A percentile compares a stretch with the other conserved stretches of the same genome.
Conservation (phyloP, 1,140 invertebrate species). For the Drosophila lacteicornis region DNA sequence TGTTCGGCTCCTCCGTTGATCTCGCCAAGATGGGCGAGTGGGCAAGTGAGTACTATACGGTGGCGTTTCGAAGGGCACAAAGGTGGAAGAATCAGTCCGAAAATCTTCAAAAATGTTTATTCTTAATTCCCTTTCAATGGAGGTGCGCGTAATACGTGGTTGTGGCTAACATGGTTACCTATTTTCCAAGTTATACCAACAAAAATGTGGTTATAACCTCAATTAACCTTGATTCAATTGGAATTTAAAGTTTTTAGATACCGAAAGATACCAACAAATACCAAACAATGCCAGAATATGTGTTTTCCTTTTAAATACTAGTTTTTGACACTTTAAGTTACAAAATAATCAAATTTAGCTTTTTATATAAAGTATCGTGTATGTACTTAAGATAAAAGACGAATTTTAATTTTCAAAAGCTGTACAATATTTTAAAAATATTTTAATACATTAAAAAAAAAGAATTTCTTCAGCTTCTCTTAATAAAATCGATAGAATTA, state of each 20-base stretch:
- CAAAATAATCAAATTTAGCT: too few relatives aligned
- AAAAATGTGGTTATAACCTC: not conserved
- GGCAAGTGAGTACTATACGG: conserved; percentile 84
- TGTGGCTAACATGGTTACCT: not conserved
- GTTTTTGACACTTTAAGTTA: not conserved
- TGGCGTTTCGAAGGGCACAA: conserved; percentile 19
- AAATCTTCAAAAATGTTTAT: too few relatives aligned
- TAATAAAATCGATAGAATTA: not conserved
- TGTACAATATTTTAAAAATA: not conserved
- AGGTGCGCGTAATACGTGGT: not conserved
- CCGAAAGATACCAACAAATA: not conserved
- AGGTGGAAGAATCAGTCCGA: not conserved
- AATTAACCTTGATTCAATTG: not conserved
- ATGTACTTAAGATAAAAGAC: too few relatives aligned
- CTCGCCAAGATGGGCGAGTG: conserved; percentile 85
- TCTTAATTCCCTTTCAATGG: not conserved
- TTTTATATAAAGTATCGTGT: too few relatives aligned
- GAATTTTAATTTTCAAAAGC: too few relatives aligned
- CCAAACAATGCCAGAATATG: not conserved
- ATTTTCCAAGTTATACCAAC: too few relatives aligned
- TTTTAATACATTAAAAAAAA: too few relatives aligned
- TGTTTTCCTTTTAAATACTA: not conserved
- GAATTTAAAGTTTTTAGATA: not conserved
- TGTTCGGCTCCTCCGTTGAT: conserved; percentile 84
- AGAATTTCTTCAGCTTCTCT: too few relatives aligned